Evolutionary conservation across 2,113 vertebrate species (phyloP).

Genomic region (Speoplatyrhinus poulsoni): DNA sequence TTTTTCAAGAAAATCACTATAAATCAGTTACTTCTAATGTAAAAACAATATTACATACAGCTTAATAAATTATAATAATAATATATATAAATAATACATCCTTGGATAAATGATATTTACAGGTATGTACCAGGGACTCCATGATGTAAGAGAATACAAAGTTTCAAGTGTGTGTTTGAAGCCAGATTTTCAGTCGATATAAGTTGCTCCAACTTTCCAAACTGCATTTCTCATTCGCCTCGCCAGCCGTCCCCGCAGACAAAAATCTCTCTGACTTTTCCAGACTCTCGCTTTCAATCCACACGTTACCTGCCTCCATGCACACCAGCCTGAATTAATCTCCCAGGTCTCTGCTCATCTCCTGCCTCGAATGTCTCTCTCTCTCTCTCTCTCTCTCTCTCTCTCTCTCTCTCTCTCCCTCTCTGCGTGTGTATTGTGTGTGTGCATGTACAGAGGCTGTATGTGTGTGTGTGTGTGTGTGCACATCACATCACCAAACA

Average conservation of each 20-base stretch:
- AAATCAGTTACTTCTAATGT: no score
- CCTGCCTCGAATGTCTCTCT: background rate
- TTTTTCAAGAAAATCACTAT: no score
- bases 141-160: constrained; percentile 43
- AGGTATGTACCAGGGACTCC: constrained; percentile 24
- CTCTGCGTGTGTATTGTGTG: background rate
- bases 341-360: constrained; percentile 39
- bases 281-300: constrained; percentile 43
- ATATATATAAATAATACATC: constrained; percentile 2
- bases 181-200: constrained; percentile 52
- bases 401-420: no score
- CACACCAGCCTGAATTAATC: constrained; percentile 56
- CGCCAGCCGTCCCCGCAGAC: constrained; percentile 53
- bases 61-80: no score
- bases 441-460: background rate
- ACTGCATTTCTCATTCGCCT: constrained; percentile 52
- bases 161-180: constrained; percentile 43
- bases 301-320: constrained; percentile 53
- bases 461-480: background rate
- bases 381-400: no score
- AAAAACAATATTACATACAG: no score
- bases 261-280: constrained; percentile 46
- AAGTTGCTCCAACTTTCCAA: constrained; percentile 57
- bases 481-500: no score
- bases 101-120: constrained; percentile 39